These are phyloP conservation scores for Dryobotodes eremita DNA, from an alignment of 2,888 invertebrate genomes.

Conservation along the genomic window DNA sequence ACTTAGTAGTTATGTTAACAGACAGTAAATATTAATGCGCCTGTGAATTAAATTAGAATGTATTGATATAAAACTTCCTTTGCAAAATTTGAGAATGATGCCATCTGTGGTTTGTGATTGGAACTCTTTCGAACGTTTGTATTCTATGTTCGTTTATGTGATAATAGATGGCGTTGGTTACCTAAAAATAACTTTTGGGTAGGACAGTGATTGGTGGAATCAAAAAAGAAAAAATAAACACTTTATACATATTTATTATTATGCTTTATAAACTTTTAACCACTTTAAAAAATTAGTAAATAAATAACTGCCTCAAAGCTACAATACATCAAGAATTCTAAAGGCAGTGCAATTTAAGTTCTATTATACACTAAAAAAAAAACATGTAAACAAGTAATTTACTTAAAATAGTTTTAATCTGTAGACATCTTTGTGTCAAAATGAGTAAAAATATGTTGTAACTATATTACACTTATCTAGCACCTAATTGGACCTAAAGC, in stretches of 20 bases:
- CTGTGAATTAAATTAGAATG: constrained; percentile 29
- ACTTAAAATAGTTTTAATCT: constrained; percentile 56
- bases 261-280: constrained; percentile 76
- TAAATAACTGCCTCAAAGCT: constrained; percentile 75
- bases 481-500: constrained; percentile 75
- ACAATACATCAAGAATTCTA: constrained; percentile 66
- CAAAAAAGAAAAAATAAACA: constrained; percentile 39
- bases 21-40: constrained; percentile 30
- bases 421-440: constrained; percentile 54
- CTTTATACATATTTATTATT: constrained; percentile 72
- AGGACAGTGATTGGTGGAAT: background rate
- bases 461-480: constrained; percentile 73
- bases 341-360: constrained; percentile 75
- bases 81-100: constrained; percentile 35
- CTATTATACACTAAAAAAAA: constrained; percentile 63
- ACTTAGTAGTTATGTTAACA: constrained; percentile 32
- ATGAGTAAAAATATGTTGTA: constrained; percentile 59
- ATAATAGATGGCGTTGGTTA: constrained; percentile 43
- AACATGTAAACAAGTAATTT: constrained; percentile 57
- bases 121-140: background rate
- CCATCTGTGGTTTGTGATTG: constrained; percentile 61
- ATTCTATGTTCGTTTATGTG: background rate
- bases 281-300: constrained; percentile 74
- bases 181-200: no score
- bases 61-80: constrained; percentile 35